These are phyloP conservation scores for Limenitis camilla DNA, from an alignment of 2,888 invertebrate species.

Conservation along the genomic window DNA sequence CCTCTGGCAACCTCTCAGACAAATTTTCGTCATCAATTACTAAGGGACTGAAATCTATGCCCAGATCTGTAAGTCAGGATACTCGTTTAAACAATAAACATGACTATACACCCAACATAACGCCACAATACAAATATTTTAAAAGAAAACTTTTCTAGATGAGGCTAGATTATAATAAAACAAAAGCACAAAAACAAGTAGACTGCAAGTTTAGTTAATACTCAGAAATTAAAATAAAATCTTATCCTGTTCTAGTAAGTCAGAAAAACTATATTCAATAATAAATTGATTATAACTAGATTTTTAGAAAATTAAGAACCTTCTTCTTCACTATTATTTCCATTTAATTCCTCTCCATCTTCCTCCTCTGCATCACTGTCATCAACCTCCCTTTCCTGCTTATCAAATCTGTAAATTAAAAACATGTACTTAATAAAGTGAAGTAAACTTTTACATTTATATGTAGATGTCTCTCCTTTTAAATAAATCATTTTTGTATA, in stretches of 20 bases:
- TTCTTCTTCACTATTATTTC: slow-evolving; percentile 81
- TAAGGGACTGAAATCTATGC: slow-evolving; percentile 60
- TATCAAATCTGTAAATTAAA: slow-evolving; percentile 75
- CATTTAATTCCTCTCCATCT: slow-evolving; percentile 82
- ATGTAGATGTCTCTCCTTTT: too few species aligned
- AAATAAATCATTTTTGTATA: too few species aligned
- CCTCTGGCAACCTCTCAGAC: slow-evolving; percentile 43
- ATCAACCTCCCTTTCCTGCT: slow-evolving; percentile 86
- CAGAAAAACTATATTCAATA: too few species aligned
- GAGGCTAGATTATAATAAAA: neutral
- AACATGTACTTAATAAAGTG: slow-evolving; percentile 1
- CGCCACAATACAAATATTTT: neutral
- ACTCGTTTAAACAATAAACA: neutral
- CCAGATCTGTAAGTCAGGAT: slow-evolving; percentile 61
- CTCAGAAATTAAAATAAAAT: neutral
- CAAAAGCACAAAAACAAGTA: neutral
- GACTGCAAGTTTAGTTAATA: neutral
- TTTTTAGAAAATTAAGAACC: neutral
- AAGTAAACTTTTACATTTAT: too few species aligned
- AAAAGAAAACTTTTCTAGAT: too few species aligned
- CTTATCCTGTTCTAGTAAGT: too few species aligned
- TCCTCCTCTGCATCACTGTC: slow-evolving; percentile 87
- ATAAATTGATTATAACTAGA: too few species aligned
- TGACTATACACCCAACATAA: neutral
- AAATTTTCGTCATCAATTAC: slow-evolving; percentile 53